These are phyloP conservation scores for Proisotoma minuta DNA, from an alignment of 2,888 invertebrate genomes.

Conservation along the genomic window DNA sequence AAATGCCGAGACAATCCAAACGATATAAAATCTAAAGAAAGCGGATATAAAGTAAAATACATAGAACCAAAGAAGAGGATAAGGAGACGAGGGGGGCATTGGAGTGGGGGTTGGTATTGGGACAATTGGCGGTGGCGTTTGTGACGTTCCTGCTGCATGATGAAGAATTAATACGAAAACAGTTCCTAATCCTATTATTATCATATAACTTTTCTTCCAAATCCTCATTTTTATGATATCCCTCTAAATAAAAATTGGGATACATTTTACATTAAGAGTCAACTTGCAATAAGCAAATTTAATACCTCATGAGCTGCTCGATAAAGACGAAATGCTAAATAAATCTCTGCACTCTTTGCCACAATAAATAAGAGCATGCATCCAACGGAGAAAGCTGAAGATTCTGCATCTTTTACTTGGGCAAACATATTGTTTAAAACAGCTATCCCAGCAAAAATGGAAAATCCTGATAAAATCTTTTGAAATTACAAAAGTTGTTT, in stretches of 20 bases:
- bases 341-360: constrained; percentile 14
- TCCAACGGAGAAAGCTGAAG: constrained; percentile 22
- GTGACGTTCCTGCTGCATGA: constrained; percentile 12
- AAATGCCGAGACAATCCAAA: constrained; percentile 20
- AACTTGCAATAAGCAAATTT: not conserved
- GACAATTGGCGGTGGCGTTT: not conserved
- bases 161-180: constrained; percentile 16
- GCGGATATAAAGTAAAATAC: constrained; percentile 15
- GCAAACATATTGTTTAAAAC: not conserved
- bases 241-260: constrained; percentile 13
- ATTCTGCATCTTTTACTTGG: constrained; percentile 2
- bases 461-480: constrained; percentile 3
- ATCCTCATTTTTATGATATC: constrained; percentile 17
- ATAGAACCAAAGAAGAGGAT: constrained; percentile 26
- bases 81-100: not conserved
- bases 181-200: constrained; percentile 5
- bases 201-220: constrained; percentile 14
- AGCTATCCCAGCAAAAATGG: constrained; percentile 4
- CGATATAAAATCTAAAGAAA: constrained; percentile 23
- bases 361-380: constrained; percentile 16
- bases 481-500: not conserved
- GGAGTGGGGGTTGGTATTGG: not conserved
- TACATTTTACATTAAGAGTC: not conserved
- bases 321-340: constrained; percentile 22
- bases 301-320: constrained; percentile 25